These are phyloP conservation scores for Heterodera filipjevi DNA, from an alignment of 2,888 invertebrate genomes.

Conservation along the genomic window DNA sequence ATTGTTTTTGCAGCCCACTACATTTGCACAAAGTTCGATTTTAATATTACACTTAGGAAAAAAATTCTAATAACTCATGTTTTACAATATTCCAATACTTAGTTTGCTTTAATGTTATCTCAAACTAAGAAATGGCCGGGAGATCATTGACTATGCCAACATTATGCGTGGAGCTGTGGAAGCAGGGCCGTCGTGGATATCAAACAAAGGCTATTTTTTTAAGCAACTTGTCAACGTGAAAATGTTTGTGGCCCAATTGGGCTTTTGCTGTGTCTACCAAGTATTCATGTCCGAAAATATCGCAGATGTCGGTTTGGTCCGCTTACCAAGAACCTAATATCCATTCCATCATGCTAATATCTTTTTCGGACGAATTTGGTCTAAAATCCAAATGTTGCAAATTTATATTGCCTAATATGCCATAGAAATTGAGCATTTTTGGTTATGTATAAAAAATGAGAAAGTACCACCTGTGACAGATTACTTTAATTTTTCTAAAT, in stretches of 20 bases:
- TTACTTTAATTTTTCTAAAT: too few relatives aligned
- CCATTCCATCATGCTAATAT: too few relatives aligned
- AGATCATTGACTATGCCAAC: slow-evolving; percentile 61
- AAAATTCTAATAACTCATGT: too few relatives aligned
- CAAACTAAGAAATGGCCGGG: slow-evolving; percentile 52
- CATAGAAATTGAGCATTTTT: not conserved
- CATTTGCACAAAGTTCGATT: slow-evolving; percentile 23
- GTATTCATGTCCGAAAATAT: slow-evolving; percentile 77
- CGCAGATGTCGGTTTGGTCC: slow-evolving; percentile 39
- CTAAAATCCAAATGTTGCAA: too few relatives aligned
- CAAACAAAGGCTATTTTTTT: slow-evolving; percentile 53
- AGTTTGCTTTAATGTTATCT: too few relatives aligned
- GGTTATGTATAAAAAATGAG: not conserved
- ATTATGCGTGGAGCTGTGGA: slow-evolving; percentile 63
- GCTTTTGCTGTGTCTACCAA: slow-evolving; percentile 89
- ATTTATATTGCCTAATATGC: too few relatives aligned
- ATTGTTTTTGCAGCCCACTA: slow-evolving; percentile 73
- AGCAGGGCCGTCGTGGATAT: slow-evolving; percentile 59
- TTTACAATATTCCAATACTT: too few relatives aligned
- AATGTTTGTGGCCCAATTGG: slow-evolving; percentile 87
- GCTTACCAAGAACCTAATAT: too few relatives aligned
- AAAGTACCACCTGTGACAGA: too few relatives aligned
- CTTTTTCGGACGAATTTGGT: too few relatives aligned
- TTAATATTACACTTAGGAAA: too few relatives aligned
- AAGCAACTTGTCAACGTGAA: slow-evolving; percentile 76